These are phyloP conservation scores for Gracilinanus agilis DNA, from an alignment of 2,113 vertebrate genomes.

Conservation along the genomic window DNA sequence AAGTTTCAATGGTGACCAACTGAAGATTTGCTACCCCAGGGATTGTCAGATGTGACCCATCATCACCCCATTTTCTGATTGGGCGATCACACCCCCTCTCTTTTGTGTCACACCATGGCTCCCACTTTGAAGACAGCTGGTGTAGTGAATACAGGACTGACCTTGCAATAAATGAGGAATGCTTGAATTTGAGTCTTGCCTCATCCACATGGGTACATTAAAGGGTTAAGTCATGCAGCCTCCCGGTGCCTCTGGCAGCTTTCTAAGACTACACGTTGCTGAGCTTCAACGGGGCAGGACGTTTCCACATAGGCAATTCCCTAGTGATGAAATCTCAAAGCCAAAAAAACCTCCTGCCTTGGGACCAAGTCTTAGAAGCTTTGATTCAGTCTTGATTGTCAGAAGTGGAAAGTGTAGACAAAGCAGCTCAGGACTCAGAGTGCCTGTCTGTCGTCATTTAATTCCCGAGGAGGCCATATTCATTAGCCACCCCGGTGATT, in stretches of 20 bases:
- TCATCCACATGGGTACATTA: neutral
- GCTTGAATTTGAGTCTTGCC: neutral
- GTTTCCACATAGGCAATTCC: neutral
- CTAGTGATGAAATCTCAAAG: neutral
- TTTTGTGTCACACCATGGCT: neutral
- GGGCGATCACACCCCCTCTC: neutral
- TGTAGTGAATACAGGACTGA: neutral
- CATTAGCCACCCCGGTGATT: constrained; percentile 25
- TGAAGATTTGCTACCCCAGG: neutral
- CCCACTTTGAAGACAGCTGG: neutral
- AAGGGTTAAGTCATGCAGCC: neutral
- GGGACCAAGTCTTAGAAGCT: neutral
- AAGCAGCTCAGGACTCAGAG: constrained; percentile 1
- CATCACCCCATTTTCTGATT: neutral
- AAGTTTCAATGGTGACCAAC: neutral
- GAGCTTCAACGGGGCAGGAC: neutral
- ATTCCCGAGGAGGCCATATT: neutral
- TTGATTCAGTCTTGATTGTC: constrained; percentile 6
- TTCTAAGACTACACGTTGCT: neutral
- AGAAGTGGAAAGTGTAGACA: constrained; percentile 8
- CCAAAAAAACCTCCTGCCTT: neutral
- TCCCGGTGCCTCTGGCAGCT: neutral
- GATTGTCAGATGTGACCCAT: neutral
- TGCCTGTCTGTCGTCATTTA: neutral
- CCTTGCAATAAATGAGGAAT: neutral